Base-by-base conservation (phyloP, 2,113 vertebrate genomes). In the Salvelinus fontinalis region DNA sequence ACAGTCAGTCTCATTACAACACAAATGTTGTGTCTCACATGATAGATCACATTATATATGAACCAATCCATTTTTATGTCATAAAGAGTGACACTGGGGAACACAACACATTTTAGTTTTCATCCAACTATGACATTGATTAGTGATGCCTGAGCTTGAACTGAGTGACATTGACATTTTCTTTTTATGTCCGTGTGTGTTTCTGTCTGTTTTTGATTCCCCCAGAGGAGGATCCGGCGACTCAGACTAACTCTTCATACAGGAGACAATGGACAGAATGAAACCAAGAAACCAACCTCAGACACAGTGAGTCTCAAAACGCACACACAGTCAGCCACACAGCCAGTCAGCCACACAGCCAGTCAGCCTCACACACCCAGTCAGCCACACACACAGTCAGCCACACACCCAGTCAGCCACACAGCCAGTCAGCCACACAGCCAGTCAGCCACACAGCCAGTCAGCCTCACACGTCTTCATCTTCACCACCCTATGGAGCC, bases 201-300 rank as follows among this genome's bases (percentile, higher is more conserved):
- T 11, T 83, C 83, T 78, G n/a, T 79, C 2, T 62, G 78, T 74
- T 83, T 73, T 79, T 57, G 54, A 62, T 83, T 79, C 86, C 75
- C 81, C 48, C 86, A 99, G 98, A 94, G 95, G 79, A 92, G 93
- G 29, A 92, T 97, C 83, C 94, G 93, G 51, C 94, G 96, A 67
- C 91, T 99, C 5, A 94, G 98, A 70, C 92, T 99, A 57, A 99
- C 97, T 0, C 90, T 99, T 1, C 96, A 95, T 7, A 89, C 95
- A 0, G 95, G 94, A 73, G 93, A 93, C 70, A 86, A 85, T 80
- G 84, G 86, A 11, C 90, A 92, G 71, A 88, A 94, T 75, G 91
- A 88, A 71, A 71, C 79, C 27, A 90, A 88, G 79, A 90, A 70
- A 0, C 88, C 90, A 75, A 93, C 87, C 67, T 90, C 91, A 77